phyloP scores from a whole-genome alignment of 1,140 invertebrate species.

The Eriocheir sinensis region DNA sequence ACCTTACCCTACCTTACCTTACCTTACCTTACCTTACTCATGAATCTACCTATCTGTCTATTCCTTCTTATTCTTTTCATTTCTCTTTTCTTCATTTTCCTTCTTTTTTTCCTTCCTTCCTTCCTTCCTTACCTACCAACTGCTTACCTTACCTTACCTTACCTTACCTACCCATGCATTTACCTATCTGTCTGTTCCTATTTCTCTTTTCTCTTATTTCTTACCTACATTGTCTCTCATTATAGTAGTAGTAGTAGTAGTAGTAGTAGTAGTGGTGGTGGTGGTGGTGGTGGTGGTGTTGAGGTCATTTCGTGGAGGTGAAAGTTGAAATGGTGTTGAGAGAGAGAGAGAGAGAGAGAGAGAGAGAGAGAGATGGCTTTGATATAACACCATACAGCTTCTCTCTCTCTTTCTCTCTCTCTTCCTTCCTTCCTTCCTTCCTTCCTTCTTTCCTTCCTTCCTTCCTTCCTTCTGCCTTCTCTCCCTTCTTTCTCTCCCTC shows the following conservation, averaged over 20 bases:
- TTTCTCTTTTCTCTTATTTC: too few species aligned
- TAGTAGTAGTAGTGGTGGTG: background rate
- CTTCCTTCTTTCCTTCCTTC: background rate
- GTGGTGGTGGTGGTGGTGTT: conserved; percentile 33
- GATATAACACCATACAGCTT: background rate
- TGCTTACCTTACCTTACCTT: too few species aligned
- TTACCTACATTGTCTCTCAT: too few species aligned
- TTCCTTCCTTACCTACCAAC: too few species aligned
- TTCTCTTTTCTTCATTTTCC: too few species aligned
- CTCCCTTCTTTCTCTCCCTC: background rate
- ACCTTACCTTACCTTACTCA: too few species aligned
- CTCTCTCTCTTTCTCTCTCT: background rate
- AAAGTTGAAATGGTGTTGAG: background rate
- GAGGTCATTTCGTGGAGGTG: conserved; percentile 36
- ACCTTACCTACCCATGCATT: too few species aligned
- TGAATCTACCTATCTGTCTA: too few species aligned
- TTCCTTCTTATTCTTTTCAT: too few species aligned
- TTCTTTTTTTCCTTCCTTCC: too few species aligned
- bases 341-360: background rate
- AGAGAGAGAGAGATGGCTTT: background rate
- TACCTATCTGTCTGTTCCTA: too few species aligned
- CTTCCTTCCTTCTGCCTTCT: background rate
- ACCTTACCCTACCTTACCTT: too few species aligned
- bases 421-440: background rate
- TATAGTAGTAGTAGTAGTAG: background rate